Evolutionary conservation across 2,888 invertebrate species (phyloP).

Genomic region (Tortrix viridana): DNA sequence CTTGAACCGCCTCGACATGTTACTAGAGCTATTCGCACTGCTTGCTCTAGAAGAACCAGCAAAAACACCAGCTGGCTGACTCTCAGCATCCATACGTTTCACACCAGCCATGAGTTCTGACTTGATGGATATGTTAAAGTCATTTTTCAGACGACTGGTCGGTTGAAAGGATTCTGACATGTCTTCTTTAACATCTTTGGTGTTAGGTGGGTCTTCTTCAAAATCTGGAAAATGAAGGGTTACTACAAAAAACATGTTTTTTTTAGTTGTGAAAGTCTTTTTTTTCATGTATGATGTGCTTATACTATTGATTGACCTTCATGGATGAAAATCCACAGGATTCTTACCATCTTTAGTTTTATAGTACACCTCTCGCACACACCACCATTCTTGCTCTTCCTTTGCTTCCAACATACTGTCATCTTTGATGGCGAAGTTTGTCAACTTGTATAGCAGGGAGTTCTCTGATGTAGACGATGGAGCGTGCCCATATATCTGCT

Average conservation of each 20-base stretch:
- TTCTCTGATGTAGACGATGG: slow-evolving; percentile 85
- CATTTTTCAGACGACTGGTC: slow-evolving; percentile 69
- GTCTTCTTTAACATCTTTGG: slow-evolving; percentile 66
- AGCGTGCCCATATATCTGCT: slow-evolving; percentile 84
- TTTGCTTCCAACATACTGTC: slow-evolving; percentile 85
- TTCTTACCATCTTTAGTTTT: slow-evolving; percentile 58
- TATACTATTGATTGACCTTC: too few relatives aligned
- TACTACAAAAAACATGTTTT: too few relatives aligned
- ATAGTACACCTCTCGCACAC: slow-evolving; percentile 72
- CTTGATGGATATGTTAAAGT: slow-evolving; percentile 77
- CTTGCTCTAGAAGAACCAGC: slow-evolving; percentile 64
- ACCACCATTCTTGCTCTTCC: slow-evolving; percentile 84
- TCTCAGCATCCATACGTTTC: slow-evolving; percentile 62
- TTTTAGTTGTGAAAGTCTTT: too few relatives aligned
- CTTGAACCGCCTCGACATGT: slow-evolving; percentile 77
- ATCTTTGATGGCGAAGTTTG: slow-evolving; percentile 90
- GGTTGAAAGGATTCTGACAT: slow-evolving; percentile 72
- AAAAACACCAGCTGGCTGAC: slow-evolving; percentile 43
- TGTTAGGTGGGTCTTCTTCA: slow-evolving; percentile 55
- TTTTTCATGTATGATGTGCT: too few relatives aligned
- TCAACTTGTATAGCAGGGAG: slow-evolving; percentile 88
- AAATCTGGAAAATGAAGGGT: slow-evolving; percentile 61
- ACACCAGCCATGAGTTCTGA: slow-evolving; percentile 64
- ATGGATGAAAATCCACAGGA: neutral
- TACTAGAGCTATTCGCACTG: slow-evolving; percentile 76